Evolutionary conservation across 1,140 invertebrate species (phyloP).

Genomic region (Parasteatoda tepidariorum): DNA sequence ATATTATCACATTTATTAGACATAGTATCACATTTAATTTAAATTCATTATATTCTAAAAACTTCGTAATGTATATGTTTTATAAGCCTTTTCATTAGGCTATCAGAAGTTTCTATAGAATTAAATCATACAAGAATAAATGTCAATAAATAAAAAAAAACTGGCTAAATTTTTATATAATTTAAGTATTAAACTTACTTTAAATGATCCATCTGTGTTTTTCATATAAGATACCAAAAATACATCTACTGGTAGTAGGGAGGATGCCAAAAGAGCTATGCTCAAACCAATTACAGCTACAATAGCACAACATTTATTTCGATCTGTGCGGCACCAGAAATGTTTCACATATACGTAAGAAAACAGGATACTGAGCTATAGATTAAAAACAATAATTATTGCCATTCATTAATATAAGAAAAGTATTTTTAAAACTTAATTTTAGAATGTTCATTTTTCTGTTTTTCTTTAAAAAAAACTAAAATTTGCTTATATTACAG

Average conservation of each 20-base stretch:
- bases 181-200: slow-evolving; percentile 64
- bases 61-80: too few species aligned
- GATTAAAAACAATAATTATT: slow-evolving; percentile 57
- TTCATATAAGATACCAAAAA: slow-evolving; percentile 72
- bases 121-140: too few species aligned
- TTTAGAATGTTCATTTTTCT: not conserved
- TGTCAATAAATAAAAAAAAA: too few species aligned
- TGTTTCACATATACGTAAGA: slow-evolving; percentile 68
- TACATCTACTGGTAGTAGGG: slow-evolving; percentile 70
- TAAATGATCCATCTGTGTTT: slow-evolving; percentile 68
- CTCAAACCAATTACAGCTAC: slow-evolving; percentile 67
- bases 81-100: too few species aligned
- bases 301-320: slow-evolving; percentile 66
- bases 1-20: not conserved
- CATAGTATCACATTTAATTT: too few species aligned
- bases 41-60: too few species aligned
- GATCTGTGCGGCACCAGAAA: slow-evolving; percentile 67
- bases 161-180: not conserved
- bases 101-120: too few species aligned
- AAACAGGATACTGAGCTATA: slow-evolving; percentile 69
- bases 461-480: not conserved
- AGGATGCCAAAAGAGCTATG: slow-evolving; percentile 68
- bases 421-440: not conserved
- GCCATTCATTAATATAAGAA: not conserved
- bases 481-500: too few species aligned